Evolutionary conservation across 2,888 invertebrate genomes (phyloP), one percentile per base, ranked within the genome.

Genomic region (Elysia crispata): DNA sequence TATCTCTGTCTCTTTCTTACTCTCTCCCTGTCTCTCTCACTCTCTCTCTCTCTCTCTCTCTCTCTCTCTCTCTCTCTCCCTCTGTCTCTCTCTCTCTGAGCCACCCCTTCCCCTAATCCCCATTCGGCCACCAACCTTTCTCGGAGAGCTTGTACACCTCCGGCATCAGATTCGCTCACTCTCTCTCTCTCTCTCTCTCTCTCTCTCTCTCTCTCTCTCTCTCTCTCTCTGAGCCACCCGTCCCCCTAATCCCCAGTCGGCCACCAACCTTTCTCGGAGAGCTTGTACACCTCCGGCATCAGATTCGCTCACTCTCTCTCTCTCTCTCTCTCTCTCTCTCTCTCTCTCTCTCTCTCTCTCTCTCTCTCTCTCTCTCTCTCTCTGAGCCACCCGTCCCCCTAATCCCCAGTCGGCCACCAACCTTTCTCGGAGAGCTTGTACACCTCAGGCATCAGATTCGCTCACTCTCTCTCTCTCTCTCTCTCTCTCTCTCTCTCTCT

Each of bases 401-500:
- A 41, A 41, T 41, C 11, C 41, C 41, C 11, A 3, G 49, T 64
- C 66, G 49, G 41, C 66, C 49, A 66, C 66, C 30, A 23, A 66
- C 28, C 28, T 66, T 66, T 23, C 18, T 18, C 54, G 3, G 15
- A 28, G 25, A 49, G 20, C 30, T 50, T 54, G 57, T 23, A 72
- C 20, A 28, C 20, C 72, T 28, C 28, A 49, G 41, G 50, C 49
- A 72, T 25, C 18, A 18, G 20, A 8, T 41, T n/a, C n/a, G n/a
- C n/a, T n/a, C n/a, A n/a, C n/a, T 30, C 70, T 70, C 25, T 33
- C 23, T n/a, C 50, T 41, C 49, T 41, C 15, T 76, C 76, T 3
- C 62, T 25, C 13, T 28, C 25, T 28, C 28, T 64, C 30, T 64
- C 66, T 76, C 66, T 66, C 30, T 76, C 76, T 11, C 66, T 50